Conservation (phyloP, 2,797 vertebrate genomes). For the Eulemur albifrons region DNA sequence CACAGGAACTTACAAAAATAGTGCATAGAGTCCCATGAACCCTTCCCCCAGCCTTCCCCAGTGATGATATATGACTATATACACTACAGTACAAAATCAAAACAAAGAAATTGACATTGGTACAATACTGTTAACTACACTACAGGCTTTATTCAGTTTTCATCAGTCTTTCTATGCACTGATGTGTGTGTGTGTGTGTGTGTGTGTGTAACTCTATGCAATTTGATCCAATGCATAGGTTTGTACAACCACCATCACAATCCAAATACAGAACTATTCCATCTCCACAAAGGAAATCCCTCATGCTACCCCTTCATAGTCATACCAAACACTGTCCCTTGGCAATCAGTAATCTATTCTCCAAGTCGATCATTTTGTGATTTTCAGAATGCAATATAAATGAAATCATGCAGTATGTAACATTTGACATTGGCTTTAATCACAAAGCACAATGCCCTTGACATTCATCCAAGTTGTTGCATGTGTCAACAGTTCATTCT, state of each 20-base stretch:
- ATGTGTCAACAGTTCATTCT: background rate
- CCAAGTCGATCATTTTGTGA: background rate
- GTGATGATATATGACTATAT: background rate
- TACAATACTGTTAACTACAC: background rate
- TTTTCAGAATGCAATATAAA: constrained; percentile 9
- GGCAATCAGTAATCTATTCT: background rate
- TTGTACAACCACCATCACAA: background rate
- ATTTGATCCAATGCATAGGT: background rate
- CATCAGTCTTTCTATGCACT: background rate
- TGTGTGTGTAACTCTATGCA: background rate
- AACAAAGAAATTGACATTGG: background rate
- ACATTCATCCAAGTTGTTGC: background rate
- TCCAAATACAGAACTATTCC: background rate
- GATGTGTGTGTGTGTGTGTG: background rate
- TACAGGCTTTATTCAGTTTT: background rate
- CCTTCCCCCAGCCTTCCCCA: background rate
- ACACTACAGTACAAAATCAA: background rate
- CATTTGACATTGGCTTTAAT: background rate
- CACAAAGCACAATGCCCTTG: background rate
- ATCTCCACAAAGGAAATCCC: background rate
- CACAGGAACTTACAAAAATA: background rate
- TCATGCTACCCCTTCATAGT: background rate
- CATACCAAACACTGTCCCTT: background rate
- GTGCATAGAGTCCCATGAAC: background rate
- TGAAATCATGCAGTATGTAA: background rate